Percentiles rank a stretch among this genome's conserved stretches.
These are phyloP conservation scores for Musca domestica DNA, from an alignment of 1,140 invertebrate genomes.

Conservation along the genomic window DNA sequence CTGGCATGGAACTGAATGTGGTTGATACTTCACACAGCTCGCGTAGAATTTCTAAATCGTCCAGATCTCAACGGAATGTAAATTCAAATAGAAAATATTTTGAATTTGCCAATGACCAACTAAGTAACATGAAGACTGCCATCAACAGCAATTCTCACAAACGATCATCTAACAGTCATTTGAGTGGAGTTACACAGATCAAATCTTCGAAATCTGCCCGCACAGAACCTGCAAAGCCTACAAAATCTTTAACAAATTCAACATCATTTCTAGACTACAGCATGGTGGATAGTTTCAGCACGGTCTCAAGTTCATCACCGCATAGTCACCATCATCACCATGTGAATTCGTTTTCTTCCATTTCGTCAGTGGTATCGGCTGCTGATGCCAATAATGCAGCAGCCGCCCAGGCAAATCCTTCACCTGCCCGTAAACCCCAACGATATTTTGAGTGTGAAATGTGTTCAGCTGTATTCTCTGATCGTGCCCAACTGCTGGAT, in stretches of 20 bases:
- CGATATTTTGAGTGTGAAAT: slow-evolving; percentile 69
- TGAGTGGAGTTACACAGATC: neutral
- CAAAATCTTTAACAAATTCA: neutral
- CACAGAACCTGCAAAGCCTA: neutral
- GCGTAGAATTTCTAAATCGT: neutral
- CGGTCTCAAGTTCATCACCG: slow-evolving; percentile 4
- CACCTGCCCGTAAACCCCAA: slow-evolving; percentile 33
- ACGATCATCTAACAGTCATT: neutral
- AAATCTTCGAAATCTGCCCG: slow-evolving; percentile 2
- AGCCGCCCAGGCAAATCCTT: slow-evolving; percentile 24
- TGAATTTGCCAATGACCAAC: slow-evolving; percentile 16
- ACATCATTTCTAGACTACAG: neutral
- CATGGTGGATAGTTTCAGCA: slow-evolving; percentile 2
- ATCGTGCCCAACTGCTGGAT: slow-evolving; percentile 68
- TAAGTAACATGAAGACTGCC: neutral
- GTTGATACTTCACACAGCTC: neutral
- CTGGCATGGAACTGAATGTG: neutral
- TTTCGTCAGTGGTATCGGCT: slow-evolving; percentile 45
- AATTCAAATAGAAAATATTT: slow-evolving; percentile 27
- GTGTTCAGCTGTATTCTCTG: slow-evolving; percentile 72
- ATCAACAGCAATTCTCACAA: neutral
- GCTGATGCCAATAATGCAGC: slow-evolving; percentile 40
- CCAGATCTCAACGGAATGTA: neutral
- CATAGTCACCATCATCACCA: neutral
- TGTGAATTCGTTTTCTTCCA: slow-evolving; percentile 42